phyloP scores from a whole-genome alignment of 2,113 vertebrate genomes.

The Pseudorectes ferrugineus region DNA sequence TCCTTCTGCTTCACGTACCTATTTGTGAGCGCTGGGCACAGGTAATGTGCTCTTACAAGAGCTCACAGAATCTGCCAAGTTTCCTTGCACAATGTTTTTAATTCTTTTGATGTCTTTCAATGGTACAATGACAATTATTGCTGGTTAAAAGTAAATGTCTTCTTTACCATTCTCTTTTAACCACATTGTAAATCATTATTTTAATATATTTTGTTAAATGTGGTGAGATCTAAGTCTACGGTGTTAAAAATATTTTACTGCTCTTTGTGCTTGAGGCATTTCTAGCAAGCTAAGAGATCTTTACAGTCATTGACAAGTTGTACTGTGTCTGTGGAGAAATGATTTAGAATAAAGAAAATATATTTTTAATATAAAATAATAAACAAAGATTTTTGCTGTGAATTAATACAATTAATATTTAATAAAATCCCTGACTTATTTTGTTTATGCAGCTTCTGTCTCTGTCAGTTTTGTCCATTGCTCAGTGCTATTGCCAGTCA shows the following conservation, averaged over 20 bases:
- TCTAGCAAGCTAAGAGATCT: slow-evolving; percentile 43
- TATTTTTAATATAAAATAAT: slow-evolving; percentile 53
- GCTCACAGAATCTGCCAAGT: not conserved
- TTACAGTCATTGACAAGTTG: slow-evolving; percentile 43
- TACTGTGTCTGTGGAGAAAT: slow-evolving; percentile 42
- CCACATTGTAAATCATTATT: slow-evolving; percentile 8
- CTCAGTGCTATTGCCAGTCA: slow-evolving; percentile 38
- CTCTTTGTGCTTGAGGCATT: slow-evolving; percentile 23
- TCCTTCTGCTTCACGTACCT: not conserved
- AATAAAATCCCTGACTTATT: slow-evolving; percentile 47
- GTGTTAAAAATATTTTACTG: slow-evolving; percentile 48
- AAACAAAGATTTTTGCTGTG: slow-evolving; percentile 38
- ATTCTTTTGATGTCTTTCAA: not conserved
- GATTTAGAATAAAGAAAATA: slow-evolving; percentile 48
- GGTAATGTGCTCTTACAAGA: not conserved
- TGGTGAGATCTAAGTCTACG: slow-evolving; percentile 12
- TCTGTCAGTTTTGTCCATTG: slow-evolving; percentile 36
- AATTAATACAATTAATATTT: slow-evolving; percentile 67
- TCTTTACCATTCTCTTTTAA: not conserved
- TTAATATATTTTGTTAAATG: slow-evolving; percentile 64
- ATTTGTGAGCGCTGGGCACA: not conserved
- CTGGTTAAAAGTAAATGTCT: not conserved
- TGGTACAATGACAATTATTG: not conserved
- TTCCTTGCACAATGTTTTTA: not conserved
- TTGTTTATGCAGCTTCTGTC: slow-evolving; percentile 44